Conservation (phyloP, 1,140 invertebrate genomes). For the Brachionus plicatilis region DNA sequence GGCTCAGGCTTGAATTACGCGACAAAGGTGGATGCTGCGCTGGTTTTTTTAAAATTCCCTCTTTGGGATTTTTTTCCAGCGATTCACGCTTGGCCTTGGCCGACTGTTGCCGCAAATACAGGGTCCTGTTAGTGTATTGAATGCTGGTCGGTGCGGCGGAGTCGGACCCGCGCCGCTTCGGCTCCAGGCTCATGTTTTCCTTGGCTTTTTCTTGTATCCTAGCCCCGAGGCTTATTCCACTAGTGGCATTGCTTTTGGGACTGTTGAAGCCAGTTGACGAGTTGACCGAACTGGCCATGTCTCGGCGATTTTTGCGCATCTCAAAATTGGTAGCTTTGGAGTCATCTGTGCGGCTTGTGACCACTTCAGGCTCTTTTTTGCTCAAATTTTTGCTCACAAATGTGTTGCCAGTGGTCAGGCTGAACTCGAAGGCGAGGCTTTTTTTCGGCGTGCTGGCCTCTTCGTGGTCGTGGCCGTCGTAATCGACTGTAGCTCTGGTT, state of each 20-base stretch:
- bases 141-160: background rate
- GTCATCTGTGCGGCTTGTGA: background rate
- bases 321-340: background rate
- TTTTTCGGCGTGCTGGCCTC: background rate
- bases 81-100: conserved; percentile 17
- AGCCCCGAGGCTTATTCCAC: conserved; percentile 17
- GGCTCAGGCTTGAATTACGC: conserved; percentile 1
- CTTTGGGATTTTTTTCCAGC: background rate
- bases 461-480: background rate
- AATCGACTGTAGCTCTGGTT: background rate
- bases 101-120: conserved; percentile 27
- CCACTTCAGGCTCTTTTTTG: background rate
- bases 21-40: background rate
- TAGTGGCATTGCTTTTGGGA: conserved; percentile 27
- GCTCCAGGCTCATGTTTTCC: background rate
- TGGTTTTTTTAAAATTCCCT: conserved; percentile 21
- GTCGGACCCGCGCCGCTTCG: background rate
- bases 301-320: background rate
- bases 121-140: conserved; percentile 19
- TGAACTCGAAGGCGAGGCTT: conserved; percentile 37
- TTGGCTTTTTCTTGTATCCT: conserved; percentile 30
- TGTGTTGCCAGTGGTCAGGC: background rate
- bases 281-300: background rate
- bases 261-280: background rate
- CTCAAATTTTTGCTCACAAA: background rate